phyloP scores from a whole-genome alignment of 1,140 invertebrate species.

The Diorhabda carinulata region DNA sequence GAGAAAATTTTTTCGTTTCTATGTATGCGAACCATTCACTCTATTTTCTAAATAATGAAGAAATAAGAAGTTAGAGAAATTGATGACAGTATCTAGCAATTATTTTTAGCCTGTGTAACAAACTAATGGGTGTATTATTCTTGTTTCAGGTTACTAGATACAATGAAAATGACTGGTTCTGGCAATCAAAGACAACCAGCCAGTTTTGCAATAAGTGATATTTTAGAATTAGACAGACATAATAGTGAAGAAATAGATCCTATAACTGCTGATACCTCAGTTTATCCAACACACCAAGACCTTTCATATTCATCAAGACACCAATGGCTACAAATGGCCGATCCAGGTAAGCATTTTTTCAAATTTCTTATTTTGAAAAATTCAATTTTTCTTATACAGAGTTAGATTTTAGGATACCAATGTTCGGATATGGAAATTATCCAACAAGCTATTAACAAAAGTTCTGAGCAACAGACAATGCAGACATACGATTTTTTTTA shows the following conservation, averaged over 20 bases:
- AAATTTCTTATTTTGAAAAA: neutral
- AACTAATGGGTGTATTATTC: constrained; percentile 11
- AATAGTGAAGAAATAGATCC: constrained; percentile 36
- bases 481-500: no score
- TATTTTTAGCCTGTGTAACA: no score
- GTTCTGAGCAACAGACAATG: no score
- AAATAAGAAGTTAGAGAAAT: no score
- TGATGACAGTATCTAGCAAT: no score
- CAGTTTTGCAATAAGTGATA: constrained; percentile 63
- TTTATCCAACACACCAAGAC: constrained; percentile 33
- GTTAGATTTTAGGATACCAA: no score
- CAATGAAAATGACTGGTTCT: constrained; percentile 51
- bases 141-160: constrained; percentile 58
- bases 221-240: constrained; percentile 54
- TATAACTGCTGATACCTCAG: constrained; percentile 26
- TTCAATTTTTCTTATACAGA: no score
- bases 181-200: constrained; percentile 48
- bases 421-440: no score
- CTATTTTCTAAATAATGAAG: no score
- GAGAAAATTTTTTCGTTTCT: no score
- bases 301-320: constrained; percentile 34
- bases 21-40: no score
- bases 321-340: constrained; percentile 39
- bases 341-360: constrained; percentile 37
- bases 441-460: no score